Conservation (phyloP, 2,113 vertebrate genomes). For the Vimba vimba region DNA sequence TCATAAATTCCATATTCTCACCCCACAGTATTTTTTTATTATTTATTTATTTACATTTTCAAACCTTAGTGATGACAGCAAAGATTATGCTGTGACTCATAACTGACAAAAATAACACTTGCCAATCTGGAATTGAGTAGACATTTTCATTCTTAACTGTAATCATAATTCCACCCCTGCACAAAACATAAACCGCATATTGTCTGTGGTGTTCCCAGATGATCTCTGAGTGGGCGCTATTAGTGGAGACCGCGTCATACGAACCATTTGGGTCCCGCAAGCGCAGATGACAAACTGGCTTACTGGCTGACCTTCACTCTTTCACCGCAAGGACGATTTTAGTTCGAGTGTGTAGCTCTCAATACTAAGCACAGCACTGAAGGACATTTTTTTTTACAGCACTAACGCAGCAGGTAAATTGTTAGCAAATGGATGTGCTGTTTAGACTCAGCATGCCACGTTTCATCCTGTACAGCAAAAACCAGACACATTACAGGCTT, state of each 20-base stretch:
- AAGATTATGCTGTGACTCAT: background rate
- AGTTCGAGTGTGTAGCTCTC: constrained; percentile 13
- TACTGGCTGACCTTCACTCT: constrained; percentile 40
- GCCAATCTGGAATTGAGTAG: background rate
- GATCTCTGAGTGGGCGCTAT: constrained; percentile 34
- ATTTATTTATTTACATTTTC: background rate
- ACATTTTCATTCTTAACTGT: background rate
- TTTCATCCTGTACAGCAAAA: constrained; percentile 12
- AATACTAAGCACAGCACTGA: background rate
- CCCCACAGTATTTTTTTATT: background rate
- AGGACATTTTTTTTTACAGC: constrained; percentile 1
- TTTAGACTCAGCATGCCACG: constrained; percentile 19
- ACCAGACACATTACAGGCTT: background rate
- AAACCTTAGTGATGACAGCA: background rate
- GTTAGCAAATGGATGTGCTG: constrained; percentile 21
- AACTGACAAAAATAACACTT: background rate
- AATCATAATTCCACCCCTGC: background rate
- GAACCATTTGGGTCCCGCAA: constrained; percentile 22
- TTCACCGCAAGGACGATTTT: constrained; percentile 13
- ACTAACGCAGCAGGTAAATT: background rate
- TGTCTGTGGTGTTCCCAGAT: background rate
- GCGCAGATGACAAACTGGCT: constrained; percentile 49
- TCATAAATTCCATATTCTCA: background rate
- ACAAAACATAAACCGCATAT: constrained; percentile 7
- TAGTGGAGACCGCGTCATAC: constrained; percentile 32